Evolutionary conservation across 2,113 vertebrate species (phyloP), one percentile per base, ranked within the genome.

Genomic region (Chlorodrepanis virens): DNA sequence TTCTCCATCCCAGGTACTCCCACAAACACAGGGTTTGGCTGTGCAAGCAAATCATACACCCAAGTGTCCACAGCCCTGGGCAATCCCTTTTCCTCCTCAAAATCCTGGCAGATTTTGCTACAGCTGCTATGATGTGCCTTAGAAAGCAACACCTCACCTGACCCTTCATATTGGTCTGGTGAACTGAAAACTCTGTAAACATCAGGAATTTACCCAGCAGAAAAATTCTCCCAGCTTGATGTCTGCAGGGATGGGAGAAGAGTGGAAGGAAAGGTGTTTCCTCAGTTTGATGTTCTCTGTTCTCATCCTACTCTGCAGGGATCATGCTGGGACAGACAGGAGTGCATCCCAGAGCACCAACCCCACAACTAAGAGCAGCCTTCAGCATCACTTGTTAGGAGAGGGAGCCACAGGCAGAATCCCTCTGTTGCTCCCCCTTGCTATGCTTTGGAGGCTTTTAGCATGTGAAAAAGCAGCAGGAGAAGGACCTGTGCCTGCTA

Each of bases 51-150:
- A 85, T 63, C 44, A 56, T 21, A 35, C 12, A 75, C 6, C 19
- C 2, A 13, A 72, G 37, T 33, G 42, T 35, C 53, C 44, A 68
- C 0, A 1, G 59, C 4, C 39, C 24, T 1, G 1, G 29, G 42
- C 12, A 65, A 29, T 42, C 24, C 22, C 12, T 39, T 83, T 77
- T 33, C 14, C 28, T 56, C 47, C 44, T 52, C 69, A n/a, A 28
- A 53, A 49, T 83, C 54, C 31, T 35, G 52, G 20, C 12, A 74
- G 37, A 61, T 31, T 81, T 89, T 65, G 59, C 54, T 65, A 14
- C 11, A n/a, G 64, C n/a, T 78, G 60, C 40, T 91, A 28, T 1
- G 2, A 71, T 1, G 11, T 24, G 3, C 72, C 47, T 72, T 74
- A 21, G 18, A 85, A 92, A 75, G 11, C 16, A 49, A 54, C 11